phyloP scores from a whole-genome alignment of 2,888 invertebrate genomes.

The Agriotes lineatus region DNA sequence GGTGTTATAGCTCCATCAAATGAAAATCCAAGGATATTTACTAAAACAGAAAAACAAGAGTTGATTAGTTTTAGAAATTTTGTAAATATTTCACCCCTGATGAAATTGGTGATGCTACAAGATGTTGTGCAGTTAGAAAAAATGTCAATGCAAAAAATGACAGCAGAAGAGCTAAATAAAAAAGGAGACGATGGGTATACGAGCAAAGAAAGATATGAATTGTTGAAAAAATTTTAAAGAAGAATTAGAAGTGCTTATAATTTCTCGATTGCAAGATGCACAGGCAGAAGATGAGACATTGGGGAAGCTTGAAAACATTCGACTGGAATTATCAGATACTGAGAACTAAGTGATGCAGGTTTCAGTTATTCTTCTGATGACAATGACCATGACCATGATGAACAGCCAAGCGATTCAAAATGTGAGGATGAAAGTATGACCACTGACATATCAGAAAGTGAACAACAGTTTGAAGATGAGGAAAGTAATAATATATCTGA shows the following conservation, averaged over 20 bases:
- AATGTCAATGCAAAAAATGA: slow-evolving; percentile 48
- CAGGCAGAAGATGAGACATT: background rate
- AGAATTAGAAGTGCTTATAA: slow-evolving; percentile 38
- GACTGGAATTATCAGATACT: slow-evolving; percentile 21
- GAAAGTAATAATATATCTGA: no score
- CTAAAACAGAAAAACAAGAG: slow-evolving; percentile 53
- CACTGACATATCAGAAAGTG: no score
- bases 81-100: slow-evolving; percentile 58
- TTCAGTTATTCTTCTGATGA: slow-evolving; percentile 8
- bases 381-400: background rate
- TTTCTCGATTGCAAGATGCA: slow-evolving; percentile 15
- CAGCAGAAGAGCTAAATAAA: slow-evolving; percentile 46
- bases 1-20: slow-evolving; percentile 54
- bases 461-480: no score
- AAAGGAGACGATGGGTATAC: slow-evolving; percentile 57
- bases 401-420: background rate
- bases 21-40: slow-evolving; percentile 46
- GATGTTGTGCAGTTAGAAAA: slow-evolving; percentile 56
- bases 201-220: slow-evolving; percentile 54
- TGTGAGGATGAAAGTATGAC: background rate
- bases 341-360: slow-evolving; percentile 24
- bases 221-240: slow-evolving; percentile 56
- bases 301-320: background rate
- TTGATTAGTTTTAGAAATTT: slow-evolving; percentile 60
- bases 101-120: slow-evolving; percentile 57